A percentile compares a stretch with the other conserved stretches of the same genome.
phyloP scores from a whole-genome alignment of 1,140 invertebrate genomes.

The Thereuonema tuberculata region DNA sequence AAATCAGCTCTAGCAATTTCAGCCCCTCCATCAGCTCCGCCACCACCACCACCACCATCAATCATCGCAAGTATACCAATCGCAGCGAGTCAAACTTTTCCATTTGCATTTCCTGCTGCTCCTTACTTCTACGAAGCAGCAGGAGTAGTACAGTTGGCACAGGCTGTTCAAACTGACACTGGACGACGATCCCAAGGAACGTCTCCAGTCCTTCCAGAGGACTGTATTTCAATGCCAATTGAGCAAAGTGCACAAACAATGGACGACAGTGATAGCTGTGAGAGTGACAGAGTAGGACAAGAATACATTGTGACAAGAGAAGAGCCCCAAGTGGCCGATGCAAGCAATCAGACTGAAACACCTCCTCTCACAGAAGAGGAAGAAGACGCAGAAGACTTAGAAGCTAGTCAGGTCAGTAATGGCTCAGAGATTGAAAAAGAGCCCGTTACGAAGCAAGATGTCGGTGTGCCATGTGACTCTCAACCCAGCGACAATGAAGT shows the following conservation, averaged over 20 bases:
- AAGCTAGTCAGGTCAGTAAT: neutral
- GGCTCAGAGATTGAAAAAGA: neutral
- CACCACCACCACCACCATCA: neutral
- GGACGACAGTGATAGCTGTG: conserved; percentile 13
- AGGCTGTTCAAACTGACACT: conserved; percentile 20
- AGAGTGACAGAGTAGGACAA: conserved; percentile 1
- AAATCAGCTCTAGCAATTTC: neutral
- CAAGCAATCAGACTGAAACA: conserved; percentile 61
- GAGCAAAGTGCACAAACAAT: conserved; percentile 15
- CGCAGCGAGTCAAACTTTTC: conserved; percentile 14
- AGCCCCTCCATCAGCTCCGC: neutral
- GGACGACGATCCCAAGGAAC: conserved; percentile 23
- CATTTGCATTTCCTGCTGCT: conserved; percentile 13
- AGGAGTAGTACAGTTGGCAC: conserved; percentile 18
- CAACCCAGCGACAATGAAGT: neutral
- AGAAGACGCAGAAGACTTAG: conserved; percentile 23
- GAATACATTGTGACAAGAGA: neutral
- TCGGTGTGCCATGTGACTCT: neutral
- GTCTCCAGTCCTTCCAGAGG: conserved; percentile 22
- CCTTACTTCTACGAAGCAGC: conserved; percentile 20
- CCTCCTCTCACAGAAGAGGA: conserved; percentile 34
- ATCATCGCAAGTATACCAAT: neutral
- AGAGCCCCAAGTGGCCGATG: conserved; percentile 47
- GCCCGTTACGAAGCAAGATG: neutral
- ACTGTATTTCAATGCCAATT: conserved; percentile 21